These are phyloP conservation scores for Aspiorhynchus laticeps DNA, from an alignment of 2,113 vertebrate genomes.

Conservation along the genomic window DNA sequence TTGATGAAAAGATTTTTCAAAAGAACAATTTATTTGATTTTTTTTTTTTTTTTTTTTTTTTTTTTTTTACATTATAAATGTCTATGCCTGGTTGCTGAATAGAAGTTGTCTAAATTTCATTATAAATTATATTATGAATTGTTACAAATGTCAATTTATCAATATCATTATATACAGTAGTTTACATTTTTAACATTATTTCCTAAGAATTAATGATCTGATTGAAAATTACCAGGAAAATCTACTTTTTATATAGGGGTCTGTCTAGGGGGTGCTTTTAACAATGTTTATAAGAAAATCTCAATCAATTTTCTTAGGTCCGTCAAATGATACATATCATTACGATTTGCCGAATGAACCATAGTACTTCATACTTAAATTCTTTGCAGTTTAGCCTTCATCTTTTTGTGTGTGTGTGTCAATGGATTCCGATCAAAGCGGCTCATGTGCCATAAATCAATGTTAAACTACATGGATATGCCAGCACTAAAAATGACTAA, in stretches of 20 bases:
- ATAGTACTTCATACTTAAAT: background rate
- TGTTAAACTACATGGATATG: slow-evolving; percentile 30
- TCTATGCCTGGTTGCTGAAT: too few species aligned
- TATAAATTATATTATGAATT: too few species aligned
- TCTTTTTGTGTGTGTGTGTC: background rate
- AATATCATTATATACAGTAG: too few species aligned
- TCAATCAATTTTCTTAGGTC: background rate
- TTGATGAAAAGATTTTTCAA: too few species aligned
- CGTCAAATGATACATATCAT: background rate
- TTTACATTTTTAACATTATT: too few species aligned
- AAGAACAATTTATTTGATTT: too few species aligned
- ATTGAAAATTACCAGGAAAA: background rate
- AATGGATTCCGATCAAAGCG: background rate
- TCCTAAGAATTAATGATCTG: too few species aligned
- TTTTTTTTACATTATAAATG: too few species aligned
- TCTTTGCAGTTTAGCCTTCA: background rate
- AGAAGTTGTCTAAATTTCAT: too few species aligned
- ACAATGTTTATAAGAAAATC: background rate
- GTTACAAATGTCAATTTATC: too few species aligned
- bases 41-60: too few species aligned
- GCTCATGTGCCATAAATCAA: slow-evolving; percentile 19
- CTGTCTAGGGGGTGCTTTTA: background rate
- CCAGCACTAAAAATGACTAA: slow-evolving; percentile 37
- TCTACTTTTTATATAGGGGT: background rate
- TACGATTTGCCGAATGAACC: background rate